These are phyloP conservation scores for Tenthredo livida DNA, from an alignment of 2,888 invertebrate species.

Conservation along the genomic window DNA sequence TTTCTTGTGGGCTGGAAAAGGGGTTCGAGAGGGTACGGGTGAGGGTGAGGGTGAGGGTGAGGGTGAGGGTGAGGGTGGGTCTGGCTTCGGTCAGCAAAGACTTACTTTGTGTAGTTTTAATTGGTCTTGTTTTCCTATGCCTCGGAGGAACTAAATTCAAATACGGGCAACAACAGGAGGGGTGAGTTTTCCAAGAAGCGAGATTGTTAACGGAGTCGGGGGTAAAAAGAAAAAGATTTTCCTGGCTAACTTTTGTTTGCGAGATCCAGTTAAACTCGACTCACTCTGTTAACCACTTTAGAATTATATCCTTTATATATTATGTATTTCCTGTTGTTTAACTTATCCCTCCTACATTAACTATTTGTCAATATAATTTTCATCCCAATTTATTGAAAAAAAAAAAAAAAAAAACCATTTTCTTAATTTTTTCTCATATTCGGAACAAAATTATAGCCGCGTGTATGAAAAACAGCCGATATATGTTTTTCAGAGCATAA, in stretches of 20 bases:
- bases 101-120: slow-evolving; percentile 49
- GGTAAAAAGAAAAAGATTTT: not conserved
- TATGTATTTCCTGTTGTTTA: not conserved
- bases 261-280: slow-evolving; percentile 4
- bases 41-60: not conserved
- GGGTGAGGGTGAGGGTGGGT: not conserved
- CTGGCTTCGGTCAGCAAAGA: slow-evolving; percentile 40
- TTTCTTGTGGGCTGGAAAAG: slow-evolving; percentile 19
- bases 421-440: not conserved
- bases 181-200: slow-evolving; percentile 35
- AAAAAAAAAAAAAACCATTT: not conserved
- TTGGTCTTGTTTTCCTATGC: slow-evolving; percentile 48
- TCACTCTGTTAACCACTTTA: slow-evolving; percentile 21
- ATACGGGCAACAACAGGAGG: slow-evolving; percentile 48
- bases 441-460: too few relatives aligned
- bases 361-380: not conserved
- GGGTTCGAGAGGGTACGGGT: not conserved
- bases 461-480: too few relatives aligned
- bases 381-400: not conserved
- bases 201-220: slow-evolving; percentile 29
- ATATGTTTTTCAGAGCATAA: too few relatives aligned
- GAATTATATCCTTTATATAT: not conserved
- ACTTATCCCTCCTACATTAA: not conserved
- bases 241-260: slow-evolving; percentile 32
- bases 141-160: slow-evolving; percentile 55